Percentiles rank a stretch among this genome's conserved stretches.
Evolutionary conservation across 1,140 invertebrate species (phyloP).

Genomic region (Bombyx mandarina): DNA sequence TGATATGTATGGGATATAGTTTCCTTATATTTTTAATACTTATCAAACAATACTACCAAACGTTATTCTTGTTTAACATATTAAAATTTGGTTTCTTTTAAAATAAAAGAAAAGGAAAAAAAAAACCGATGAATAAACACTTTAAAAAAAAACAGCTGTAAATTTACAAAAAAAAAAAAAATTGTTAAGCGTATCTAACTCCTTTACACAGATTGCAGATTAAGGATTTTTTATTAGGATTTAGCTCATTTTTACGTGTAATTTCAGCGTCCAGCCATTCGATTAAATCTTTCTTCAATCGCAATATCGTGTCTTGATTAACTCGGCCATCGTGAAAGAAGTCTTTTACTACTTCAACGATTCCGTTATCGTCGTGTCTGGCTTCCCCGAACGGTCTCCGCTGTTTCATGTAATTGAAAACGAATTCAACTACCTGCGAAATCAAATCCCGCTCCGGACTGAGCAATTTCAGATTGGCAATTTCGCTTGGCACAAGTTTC

Average conservation of each 20-base stretch:
- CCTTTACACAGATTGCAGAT: conserved; percentile 41
- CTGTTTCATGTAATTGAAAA: conserved; percentile 57
- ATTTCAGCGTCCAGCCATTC: conserved; percentile 36
- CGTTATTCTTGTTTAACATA: too few species aligned
- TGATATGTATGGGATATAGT: too few species aligned
- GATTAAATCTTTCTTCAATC: conserved; percentile 37
- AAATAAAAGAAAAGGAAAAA: too few species aligned
- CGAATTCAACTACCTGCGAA: conserved; percentile 49
- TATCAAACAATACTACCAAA: too few species aligned
- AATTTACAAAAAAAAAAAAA: background rate
- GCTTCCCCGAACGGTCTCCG: conserved; percentile 44
- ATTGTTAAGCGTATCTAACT: conserved; percentile 35
- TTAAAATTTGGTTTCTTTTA: too few species aligned
- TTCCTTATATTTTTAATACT: too few species aligned
- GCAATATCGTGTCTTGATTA: conserved; percentile 41
- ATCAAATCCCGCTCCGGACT: conserved; percentile 56
- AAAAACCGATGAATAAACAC: too few species aligned
- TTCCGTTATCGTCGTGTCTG: conserved; percentile 40
- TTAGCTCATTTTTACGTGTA: conserved; percentile 16
- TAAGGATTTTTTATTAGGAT: conserved; percentile 38
- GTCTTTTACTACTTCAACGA: conserved; percentile 44
- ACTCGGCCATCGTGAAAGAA: conserved; percentile 59
- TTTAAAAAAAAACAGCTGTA: background rate
- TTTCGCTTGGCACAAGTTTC: conserved; percentile 39
- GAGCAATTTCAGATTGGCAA: conserved; percentile 39